A percentile compares a stretch with the other conserved stretches of the same genome.
Evolutionary conservation across 2,888 invertebrate species (phyloP).

Genomic region (Lasioglossum villosulum): DNA sequence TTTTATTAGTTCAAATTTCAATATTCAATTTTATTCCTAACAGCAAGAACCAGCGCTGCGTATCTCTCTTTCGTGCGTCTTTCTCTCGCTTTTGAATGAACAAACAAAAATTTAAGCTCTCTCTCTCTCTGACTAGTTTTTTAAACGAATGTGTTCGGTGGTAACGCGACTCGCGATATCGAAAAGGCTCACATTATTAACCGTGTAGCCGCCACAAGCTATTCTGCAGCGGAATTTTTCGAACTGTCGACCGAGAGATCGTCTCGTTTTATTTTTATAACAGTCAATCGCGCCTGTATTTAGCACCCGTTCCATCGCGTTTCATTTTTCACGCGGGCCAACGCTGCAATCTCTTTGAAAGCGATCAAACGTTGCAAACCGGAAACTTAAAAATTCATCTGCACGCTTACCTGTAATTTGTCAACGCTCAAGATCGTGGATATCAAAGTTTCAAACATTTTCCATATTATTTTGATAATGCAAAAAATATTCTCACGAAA

Average conservation of each 20-base stretch:
- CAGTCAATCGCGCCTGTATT: constrained; percentile 14
- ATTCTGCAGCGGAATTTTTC: background rate
- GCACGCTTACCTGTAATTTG: background rate
- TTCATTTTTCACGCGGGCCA: background rate
- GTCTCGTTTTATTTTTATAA: constrained; percentile 18
- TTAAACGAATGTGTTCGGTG: background rate
- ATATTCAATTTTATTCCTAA: constrained; percentile 7
- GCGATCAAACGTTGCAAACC: background rate
- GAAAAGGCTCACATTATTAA: constrained; percentile 6
- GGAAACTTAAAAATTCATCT: background rate
- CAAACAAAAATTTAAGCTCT: background rate
- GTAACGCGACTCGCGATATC: background rate
- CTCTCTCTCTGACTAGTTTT: background rate
- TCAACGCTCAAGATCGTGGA: background rate
- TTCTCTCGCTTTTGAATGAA: background rate
- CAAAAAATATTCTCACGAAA: background rate
- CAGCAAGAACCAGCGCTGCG: background rate
- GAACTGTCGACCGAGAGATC: background rate
- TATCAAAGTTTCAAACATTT: background rate
- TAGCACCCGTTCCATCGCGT: background rate
- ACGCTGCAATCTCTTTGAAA: constrained; percentile 1
- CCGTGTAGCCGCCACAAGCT: background rate
- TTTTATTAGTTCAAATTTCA: constrained; percentile 2
- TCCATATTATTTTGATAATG: background rate
- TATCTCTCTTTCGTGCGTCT: background rate